Percentiles rank a stretch among this genome's conserved stretches.
Evolutionary conservation across 2,113 vertebrate genomes (phyloP).

Genomic region (Ranitomeya variabilis): DNA sequence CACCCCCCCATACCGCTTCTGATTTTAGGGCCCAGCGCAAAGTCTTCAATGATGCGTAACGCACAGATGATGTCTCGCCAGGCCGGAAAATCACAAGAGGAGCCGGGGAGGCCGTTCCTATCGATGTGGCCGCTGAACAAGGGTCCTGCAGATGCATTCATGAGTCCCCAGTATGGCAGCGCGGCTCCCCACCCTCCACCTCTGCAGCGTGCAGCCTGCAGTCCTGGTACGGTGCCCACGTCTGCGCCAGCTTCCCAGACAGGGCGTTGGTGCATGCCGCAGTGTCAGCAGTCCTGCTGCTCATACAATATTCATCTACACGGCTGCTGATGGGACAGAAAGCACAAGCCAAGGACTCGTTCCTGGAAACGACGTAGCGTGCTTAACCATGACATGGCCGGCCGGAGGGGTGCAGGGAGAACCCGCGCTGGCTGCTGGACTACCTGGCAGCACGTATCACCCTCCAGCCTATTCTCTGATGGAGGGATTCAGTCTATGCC

Average conservation of each 20-base stretch:
- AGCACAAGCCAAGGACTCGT: conserved; percentile 25
- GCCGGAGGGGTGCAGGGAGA: background rate
- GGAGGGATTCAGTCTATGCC: background rate
- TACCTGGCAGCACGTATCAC: background rate
- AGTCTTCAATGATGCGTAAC: no score
- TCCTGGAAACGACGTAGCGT: conserved; percentile 7
- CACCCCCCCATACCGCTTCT: no score
- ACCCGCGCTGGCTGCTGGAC: background rate
- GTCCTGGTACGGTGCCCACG: background rate
- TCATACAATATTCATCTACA: conserved; percentile 43
- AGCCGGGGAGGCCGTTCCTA: no score
- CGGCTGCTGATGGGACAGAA: conserved; percentile 46
- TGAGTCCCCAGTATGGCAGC: no score
- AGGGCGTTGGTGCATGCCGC: background rate
- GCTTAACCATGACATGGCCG: conserved; percentile 23
- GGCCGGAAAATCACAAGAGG: no score
- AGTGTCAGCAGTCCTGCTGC: conserved; percentile 28
- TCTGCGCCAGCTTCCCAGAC: conserved; percentile 36
- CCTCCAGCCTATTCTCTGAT: background rate
- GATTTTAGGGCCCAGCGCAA: no score
- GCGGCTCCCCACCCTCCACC: no score
- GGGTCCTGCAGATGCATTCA: no score
- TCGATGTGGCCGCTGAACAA: no score
- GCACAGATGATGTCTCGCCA: no score
- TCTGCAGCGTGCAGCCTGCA: no score